These are phyloP conservation scores for Drosophila tripunctata DNA, from an alignment of 2,888 invertebrate species.

Conservation along the genomic window DNA sequence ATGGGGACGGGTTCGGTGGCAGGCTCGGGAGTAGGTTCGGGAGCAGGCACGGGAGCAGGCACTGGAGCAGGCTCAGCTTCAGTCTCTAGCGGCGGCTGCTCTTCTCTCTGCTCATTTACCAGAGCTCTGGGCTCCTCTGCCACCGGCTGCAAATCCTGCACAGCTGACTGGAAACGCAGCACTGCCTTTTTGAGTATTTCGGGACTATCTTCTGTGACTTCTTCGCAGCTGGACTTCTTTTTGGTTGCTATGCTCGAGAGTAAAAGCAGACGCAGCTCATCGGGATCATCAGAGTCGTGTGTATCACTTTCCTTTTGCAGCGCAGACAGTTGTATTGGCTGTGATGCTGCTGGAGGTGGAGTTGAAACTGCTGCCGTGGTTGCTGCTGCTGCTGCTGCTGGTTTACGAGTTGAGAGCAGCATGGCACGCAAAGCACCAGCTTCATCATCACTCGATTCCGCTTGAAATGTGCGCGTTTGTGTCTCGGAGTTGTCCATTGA, in stretches of 20 bases:
- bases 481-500: constrained; percentile 66
- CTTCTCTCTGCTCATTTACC: too few relatives aligned
- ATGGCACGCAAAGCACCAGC: constrained; percentile 81
- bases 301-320: neutral
- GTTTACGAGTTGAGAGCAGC: constrained; percentile 73
- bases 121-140: neutral
- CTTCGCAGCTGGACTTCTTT: constrained; percentile 13
- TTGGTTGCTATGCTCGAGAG: constrained; percentile 72
- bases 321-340: neutral
- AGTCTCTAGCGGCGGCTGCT: neutral
- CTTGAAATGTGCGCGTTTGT: constrained; percentile 17
- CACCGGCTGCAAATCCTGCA: neutral
- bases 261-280: constrained; percentile 67
- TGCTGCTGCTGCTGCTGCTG: neutral
- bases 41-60: neutral
- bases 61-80: neutral
- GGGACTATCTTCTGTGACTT: constrained; percentile 33
- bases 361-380: neutral
- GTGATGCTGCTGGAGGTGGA: too few relatives aligned
- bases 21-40: neutral
- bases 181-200: constrained; percentile 83
- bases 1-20: neutral
- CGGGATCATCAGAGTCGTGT: constrained; percentile 61
- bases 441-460: constrained; percentile 70
- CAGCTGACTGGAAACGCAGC: constrained; percentile 71